phyloP scores from a whole-genome alignment of 2,888 invertebrate genomes.

The Lasioglossum oenotherae region DNA sequence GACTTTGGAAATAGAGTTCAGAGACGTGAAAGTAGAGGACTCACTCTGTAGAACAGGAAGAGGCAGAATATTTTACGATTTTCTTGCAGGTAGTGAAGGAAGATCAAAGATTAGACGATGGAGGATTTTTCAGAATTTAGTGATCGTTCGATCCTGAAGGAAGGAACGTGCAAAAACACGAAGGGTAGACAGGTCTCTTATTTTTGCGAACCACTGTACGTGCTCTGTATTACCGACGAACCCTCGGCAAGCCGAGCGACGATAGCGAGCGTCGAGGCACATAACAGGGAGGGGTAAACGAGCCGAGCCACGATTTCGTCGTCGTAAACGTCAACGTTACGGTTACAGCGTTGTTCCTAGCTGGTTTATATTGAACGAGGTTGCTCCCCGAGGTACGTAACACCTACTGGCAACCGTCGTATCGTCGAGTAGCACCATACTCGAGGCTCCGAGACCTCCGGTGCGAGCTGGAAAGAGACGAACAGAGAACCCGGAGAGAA shows the following conservation, averaged over 20 bases:
- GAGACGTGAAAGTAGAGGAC: background rate
- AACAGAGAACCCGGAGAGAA: conserved; percentile 19
- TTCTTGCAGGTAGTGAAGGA: background rate
- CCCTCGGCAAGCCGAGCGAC: conserved; percentile 60
- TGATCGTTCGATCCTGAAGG: background rate
- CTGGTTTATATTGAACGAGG: conserved; percentile 84
- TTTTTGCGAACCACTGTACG: conserved; percentile 40
- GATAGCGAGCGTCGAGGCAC: conserved; percentile 69
- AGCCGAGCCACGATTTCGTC: conserved; percentile 84
- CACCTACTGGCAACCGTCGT: conserved; percentile 80
- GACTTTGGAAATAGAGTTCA: background rate
- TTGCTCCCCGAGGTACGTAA: conserved; percentile 84
- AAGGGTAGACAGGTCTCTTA: background rate
- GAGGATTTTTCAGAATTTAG: background rate
- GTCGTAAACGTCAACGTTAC: conserved; percentile 85
- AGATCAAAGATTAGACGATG: background rate
- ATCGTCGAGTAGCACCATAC: conserved; percentile 71
- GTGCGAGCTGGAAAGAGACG: conserved; percentile 17
- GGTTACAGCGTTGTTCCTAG: conserved; percentile 84
- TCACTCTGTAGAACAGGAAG: background rate
- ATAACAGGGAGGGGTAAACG: conserved; percentile 80
- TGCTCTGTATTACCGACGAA: conserved; percentile 80
- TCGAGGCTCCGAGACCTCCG: conserved; percentile 61
- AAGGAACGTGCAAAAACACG: background rate
- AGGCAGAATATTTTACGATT: background rate